Conservation (phyloP, 1,140 invertebrate species). For the Zaprionus inermis region DNA sequence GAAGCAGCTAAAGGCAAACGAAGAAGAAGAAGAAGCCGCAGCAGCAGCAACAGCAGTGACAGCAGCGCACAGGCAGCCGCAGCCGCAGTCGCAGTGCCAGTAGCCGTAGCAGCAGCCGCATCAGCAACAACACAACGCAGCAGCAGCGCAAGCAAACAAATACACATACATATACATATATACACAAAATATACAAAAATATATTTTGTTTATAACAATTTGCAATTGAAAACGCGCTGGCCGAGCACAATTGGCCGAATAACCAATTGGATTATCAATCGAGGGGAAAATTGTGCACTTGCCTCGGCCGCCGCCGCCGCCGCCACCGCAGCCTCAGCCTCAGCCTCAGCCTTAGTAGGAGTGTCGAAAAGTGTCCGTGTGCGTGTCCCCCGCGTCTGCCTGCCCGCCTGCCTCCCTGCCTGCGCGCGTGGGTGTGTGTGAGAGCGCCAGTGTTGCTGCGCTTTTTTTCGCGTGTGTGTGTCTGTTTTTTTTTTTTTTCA, state of each 20-base stretch:
- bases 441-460: background rate
- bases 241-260: constrained; percentile 7
- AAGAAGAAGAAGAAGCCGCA: constrained; percentile 38
- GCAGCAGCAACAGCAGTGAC: constrained; percentile 34
- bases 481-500: constrained; percentile 26
- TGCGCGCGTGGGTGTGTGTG: constrained; percentile 4
- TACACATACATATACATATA: too few species aligned
- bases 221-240: background rate
- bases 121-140: constrained; percentile 2
- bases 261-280: constrained; percentile 21
- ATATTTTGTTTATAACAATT: constrained; percentile 13
- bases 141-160: constrained; percentile 8
- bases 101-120: constrained; percentile 22
- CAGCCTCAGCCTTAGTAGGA: constrained; percentile 8
- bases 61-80: constrained; percentile 22
- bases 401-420: background rate
- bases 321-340: background rate
- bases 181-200: constrained; percentile 15
- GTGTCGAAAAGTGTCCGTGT: constrained; percentile 32
- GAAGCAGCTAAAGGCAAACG: constrained; percentile 37
- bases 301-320: background rate
- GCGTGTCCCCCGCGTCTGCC: background rate
- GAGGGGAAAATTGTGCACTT: constrained; percentile 38
- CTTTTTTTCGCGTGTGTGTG: constrained; percentile 30
- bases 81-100: constrained; percentile 22